Percentiles rank a stretch among this genome's conserved stretches.
Evolutionary conservation across 1,140 invertebrate species (phyloP).

Genomic region (Oreohelix idahoensis): DNA sequence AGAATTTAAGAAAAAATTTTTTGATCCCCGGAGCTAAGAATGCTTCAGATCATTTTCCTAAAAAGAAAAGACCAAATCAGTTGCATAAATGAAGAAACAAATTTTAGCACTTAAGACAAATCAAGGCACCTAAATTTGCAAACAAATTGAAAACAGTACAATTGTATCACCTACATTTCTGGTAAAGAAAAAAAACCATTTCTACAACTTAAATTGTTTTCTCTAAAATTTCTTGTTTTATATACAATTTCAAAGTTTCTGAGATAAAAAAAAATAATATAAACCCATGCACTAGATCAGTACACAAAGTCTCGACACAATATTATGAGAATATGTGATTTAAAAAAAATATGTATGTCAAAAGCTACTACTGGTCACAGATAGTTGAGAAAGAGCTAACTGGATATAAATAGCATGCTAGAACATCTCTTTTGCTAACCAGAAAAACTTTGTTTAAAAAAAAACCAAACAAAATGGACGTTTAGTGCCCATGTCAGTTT

Average conservation of each 20-base stretch:
- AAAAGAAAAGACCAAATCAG: background rate
- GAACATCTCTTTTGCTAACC: background rate
- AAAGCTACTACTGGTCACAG: background rate
- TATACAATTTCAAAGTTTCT: background rate
- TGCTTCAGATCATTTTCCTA: background rate
- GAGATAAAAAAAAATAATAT: background rate
- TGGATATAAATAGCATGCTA: background rate
- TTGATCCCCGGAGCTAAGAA: background rate
- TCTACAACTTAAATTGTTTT: background rate
- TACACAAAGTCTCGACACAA: background rate
- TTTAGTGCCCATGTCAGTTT: too few species aligned
- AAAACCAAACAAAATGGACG: too few species aligned
- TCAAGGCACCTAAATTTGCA: slow-evolving; percentile 17
- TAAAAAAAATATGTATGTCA: background rate
- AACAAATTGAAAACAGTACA: background rate
- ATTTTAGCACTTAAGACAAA: slow-evolving; percentile 4
- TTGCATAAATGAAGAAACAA: background rate
- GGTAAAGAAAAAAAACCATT: background rate
- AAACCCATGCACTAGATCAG: background rate
- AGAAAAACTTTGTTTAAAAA: too few species aligned
- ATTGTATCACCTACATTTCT: background rate
- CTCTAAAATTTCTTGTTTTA: background rate
- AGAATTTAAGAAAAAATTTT: background rate
- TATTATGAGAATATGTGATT: slow-evolving; percentile 12
- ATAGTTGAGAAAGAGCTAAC: background rate